Conservation (phyloP, 2,797 vertebrate species). For the Cossypha polioptera region DNA sequence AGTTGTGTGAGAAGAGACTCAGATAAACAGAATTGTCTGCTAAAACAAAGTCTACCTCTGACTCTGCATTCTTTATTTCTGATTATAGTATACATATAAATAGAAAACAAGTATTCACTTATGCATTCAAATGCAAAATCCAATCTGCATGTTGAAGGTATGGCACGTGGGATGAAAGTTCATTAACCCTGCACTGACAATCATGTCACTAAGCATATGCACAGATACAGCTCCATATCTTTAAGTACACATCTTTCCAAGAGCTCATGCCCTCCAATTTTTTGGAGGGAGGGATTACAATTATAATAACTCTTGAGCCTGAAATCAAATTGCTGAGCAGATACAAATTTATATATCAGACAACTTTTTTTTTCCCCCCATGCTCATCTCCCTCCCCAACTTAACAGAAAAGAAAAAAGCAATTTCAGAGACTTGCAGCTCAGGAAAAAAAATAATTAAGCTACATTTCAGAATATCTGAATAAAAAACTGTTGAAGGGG, state of each 20-base stretch:
- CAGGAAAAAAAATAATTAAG: neutral
- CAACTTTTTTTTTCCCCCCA: neutral
- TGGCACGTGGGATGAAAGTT: neutral
- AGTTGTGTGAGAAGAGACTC: neutral
- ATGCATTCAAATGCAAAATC: neutral
- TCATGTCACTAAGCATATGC: neutral
- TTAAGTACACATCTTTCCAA: neutral
- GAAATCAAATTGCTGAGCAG: neutral
- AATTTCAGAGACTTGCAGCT: neutral
- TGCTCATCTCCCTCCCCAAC: neutral
- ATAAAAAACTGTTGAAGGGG: conserved; percentile 26
- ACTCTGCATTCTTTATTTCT: neutral
- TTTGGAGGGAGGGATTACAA: neutral
- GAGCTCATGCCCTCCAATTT: neutral
- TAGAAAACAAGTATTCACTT: neutral
- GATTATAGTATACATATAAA: neutral
- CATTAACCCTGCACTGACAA: neutral
- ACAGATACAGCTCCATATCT: neutral
- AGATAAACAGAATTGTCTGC: neutral
- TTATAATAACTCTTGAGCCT: neutral
- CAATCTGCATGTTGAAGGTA: neutral
- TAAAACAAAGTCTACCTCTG: neutral
- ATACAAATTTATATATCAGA: neutral
- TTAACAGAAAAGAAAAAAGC: neutral
- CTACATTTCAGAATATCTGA: conserved; percentile 19